Evolutionary conservation across 2,797 vertebrate genomes (phyloP), one percentile per base, ranked within the genome.

Genomic region (Malurus splendens): DNA sequence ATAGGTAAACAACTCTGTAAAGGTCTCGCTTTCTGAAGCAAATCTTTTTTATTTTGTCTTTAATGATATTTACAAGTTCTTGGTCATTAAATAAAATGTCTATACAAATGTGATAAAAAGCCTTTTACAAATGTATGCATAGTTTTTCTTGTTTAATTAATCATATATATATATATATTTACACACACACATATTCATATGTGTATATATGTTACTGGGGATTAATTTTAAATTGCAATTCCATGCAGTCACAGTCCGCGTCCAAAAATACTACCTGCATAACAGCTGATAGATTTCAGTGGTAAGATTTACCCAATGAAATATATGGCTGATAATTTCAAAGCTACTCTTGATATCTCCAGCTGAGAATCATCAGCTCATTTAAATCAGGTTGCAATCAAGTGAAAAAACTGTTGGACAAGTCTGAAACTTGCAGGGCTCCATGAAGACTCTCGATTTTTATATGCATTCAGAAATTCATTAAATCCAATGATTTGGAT

Each of bases 21-120:
- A 66, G 6, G 27, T 55, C 32, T 62, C 47, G 6, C 12, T 94
- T 94, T 80, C 36, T 86, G 68, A 76, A 86, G 39, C 3, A 94
- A 82, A 64, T 41, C 64, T 56, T 54, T 39, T 59, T 90, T 79
- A 15, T 55, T 72, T 81, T 47, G 9, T 39, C 18, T 81, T 86
- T 65, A 47, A 30, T 10, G 16, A 61, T 22, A 65, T 47, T 84
- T 61, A 39, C 36, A 79, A 68, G 30, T 47, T 42, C 62, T 14
- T 72, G 47, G 71, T 24, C 19, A 42, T 47, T 28, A 82, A 79
- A 78, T 48, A 66, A 89, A 59, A 74, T 51, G 11, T n/a, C 7
- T n/a, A 54, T 48, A 51, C 10, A 55, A 57, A 86, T 74, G 11
- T 39, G 19, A 65, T 60, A 50, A 75, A 59, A 39, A 8, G 47